Evolutionary conservation across 2,888 invertebrate genomes (phyloP).

Genomic region (Polyommatus icarus): DNA sequence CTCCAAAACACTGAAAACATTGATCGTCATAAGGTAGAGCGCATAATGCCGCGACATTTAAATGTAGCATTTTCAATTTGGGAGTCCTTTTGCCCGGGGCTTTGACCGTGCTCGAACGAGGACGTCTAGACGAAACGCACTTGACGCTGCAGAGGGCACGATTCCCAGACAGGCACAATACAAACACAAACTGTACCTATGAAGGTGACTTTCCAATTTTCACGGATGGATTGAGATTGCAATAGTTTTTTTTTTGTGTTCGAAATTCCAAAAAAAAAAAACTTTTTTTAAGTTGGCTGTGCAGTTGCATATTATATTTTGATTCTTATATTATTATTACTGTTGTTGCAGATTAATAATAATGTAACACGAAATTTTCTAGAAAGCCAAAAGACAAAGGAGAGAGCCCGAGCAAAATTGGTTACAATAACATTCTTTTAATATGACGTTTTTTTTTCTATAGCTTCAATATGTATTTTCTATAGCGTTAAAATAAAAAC

Average conservation of each 20-base stretch:
- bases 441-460: too few relatives aligned
- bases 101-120: conserved; percentile 65
- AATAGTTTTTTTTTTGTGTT: too few relatives aligned
- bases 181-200: conserved; percentile 18
- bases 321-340: too few relatives aligned
- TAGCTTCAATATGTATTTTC: background rate
- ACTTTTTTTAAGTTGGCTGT: too few relatives aligned
- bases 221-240: background rate
- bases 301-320: too few relatives aligned
- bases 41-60: conserved; percentile 46
- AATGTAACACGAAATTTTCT: too few relatives aligned
- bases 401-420: too few relatives aligned
- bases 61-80: conserved; percentile 70
- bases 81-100: conserved; percentile 72
- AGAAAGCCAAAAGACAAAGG: too few relatives aligned
- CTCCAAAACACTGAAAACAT: background rate
- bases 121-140: conserved; percentile 67
- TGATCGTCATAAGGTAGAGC: background rate
- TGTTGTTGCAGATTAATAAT: too few relatives aligned
- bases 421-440: too few relatives aligned
- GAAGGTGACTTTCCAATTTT: background rate
- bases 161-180: conserved; percentile 43
- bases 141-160: conserved; percentile 49
- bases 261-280: too few relatives aligned
- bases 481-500: background rate